Evolutionary conservation across 2,888 invertebrate species (phyloP).

Genomic region (Alentia gelatinosa): DNA sequence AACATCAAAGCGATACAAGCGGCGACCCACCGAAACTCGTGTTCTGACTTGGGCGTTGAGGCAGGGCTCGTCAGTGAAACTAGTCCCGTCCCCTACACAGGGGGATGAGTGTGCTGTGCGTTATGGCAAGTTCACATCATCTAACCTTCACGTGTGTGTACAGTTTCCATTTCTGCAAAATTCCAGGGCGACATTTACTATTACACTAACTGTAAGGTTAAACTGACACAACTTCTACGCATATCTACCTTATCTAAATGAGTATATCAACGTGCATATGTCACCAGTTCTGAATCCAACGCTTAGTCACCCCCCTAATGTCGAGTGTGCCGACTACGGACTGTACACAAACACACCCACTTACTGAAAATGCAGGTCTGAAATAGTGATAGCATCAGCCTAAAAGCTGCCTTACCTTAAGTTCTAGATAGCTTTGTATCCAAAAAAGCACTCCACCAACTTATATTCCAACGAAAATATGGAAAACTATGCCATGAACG

Average conservation of each 20-base stretch:
- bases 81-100: too few species aligned
- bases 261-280: not conserved
- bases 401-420: not conserved
- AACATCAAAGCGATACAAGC: too few species aligned
- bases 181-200: too few species aligned
- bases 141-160: too few species aligned
- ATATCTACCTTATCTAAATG: not conserved
- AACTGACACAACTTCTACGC: not conserved
- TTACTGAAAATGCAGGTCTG: not conserved
- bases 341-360: not conserved
- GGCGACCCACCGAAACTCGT: too few species aligned
- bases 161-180: too few species aligned
- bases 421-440: not conserved
- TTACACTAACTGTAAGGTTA: too few species aligned
- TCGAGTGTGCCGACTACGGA: not conserved
- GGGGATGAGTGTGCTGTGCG: too few species aligned
- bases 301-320: not conserved
- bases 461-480: not conserved
- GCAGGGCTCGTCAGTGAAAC: too few species aligned
- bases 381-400: not conserved
- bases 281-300: not conserved
- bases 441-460: not conserved
- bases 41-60: too few species aligned
- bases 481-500: constrained; percentile 12
- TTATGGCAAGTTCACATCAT: too few species aligned